Base-by-base conservation (phyloP, 2,888 invertebrate species). In the Cephus pygmeus region DNA sequence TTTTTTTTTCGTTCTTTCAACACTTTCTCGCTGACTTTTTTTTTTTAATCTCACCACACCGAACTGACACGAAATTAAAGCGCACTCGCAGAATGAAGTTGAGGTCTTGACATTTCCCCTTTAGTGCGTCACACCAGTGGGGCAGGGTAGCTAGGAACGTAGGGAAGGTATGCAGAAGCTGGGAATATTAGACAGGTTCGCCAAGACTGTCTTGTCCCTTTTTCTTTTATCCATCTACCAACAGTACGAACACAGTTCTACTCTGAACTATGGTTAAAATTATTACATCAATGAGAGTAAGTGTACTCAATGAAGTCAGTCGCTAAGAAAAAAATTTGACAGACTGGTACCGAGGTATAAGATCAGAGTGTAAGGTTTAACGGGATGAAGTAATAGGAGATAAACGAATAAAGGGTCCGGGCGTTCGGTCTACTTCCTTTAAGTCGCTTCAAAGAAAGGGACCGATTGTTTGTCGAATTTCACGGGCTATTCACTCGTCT, bases 51-150 rank as follows among this genome's bases (percentile, higher is more conserved):
- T 34, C 36, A 31, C 2, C 30, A 74, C 36, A 75, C 77, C 69
- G 76, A 23, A 56, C 23, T 56, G 56, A 76, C 80, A 80, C 80
- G 81, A 87, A 88, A 88, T 88, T 87, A 87, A 87, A 86, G 83
- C 83, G 79, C 76, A 75, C 80, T 81, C 80, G 79, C 75, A 83
- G 87, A 87, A 88, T 84, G 87, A 85, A 87, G 85, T 87, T 88
- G 82, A 83, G 84, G 83, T 85, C 84, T 83, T 83, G 84, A 84
- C 85, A 83, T 86, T 86, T 87, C 84, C 83, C 83, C 82, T 84
- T 86, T 83, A 80, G 80, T 76, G 40, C 76, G 76, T 76, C 23
- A 23, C 23, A 9, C 0, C 23, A 56, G 6, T 23, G 9, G 23
- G 23, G 23, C 23, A 56, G 56, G 23, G 23, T 23, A 56, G 56